Evolutionary conservation across 2,888 invertebrate species (phyloP), one percentile per base, ranked within the genome.

Genomic region (Idaea straminata): DNA sequence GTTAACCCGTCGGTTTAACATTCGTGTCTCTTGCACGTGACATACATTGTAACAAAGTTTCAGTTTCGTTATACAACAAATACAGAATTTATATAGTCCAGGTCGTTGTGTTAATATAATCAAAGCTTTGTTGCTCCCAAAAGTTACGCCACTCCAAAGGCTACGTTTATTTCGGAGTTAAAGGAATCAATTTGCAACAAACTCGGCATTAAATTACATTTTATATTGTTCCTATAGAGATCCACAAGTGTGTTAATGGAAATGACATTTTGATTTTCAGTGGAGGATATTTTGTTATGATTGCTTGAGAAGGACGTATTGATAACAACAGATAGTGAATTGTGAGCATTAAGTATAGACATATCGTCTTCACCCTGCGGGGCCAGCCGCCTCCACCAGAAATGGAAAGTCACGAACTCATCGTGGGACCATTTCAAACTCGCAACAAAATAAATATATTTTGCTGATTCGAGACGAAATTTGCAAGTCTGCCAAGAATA

Each of bases 401-500:
- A 83, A 84, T 81, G 81, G 83, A 85, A 86, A 86, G 85, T 85
- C 84, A 85, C 80, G 82, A 84, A 82, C 83, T 87, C 86, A 86
- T 87, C 80, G 83, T 79, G 83, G 83, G 82, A 77, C 85, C 83
- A 82, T 87, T 83, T 82, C 78, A 82, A 84, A 83, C 86, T 82
- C 80, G 83, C 88, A 88, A 89, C 16, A 88, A 92, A 91, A 92
- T 92, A 92, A 91, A 91, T 91, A 90, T 91, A 88, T 91, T 90
- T 90, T 83, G 91, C 88, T 89, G 92, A 92, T 91, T 91, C 88
- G 81, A 87, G 86, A 80, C 84, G 82, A 89, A 90, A 92, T 92
- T 92, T 92, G 92, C 92, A 92, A 92, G 91, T 92, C 90, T 91
- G 92, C 92, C 92, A 92, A 92, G 91, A 91, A 92, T 91, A 92